These are phyloP conservation scores for Pogonus chalceus DNA, from an alignment of 1,140 invertebrate genomes.

Conservation along the genomic window DNA sequence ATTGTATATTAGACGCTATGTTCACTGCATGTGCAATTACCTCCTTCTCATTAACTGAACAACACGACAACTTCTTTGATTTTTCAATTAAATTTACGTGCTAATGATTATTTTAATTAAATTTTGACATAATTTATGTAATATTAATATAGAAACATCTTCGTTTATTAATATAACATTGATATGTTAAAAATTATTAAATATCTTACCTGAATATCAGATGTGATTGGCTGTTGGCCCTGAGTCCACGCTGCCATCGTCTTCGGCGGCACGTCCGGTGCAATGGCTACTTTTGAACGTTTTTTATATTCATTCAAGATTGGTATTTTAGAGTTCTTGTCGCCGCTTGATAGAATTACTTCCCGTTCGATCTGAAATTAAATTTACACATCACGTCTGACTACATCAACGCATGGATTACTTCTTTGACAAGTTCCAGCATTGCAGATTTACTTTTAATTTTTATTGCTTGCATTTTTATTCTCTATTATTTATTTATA, in stretches of 20 bases:
- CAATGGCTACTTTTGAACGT: slow-evolving; percentile 45
- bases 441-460: too few species aligned
- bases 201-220: background rate
- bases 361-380: slow-evolving; percentile 60
- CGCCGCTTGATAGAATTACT: slow-evolving; percentile 54
- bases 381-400: background rate
- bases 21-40: slow-evolving; percentile 6
- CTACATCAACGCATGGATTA: too few species aligned
- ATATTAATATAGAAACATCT: background rate
- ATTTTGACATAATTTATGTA: background rate
- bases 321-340: slow-evolving; percentile 65
- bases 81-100: background rate
- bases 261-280: slow-evolving; percentile 62
- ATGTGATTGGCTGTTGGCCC: slow-evolving; percentile 17
- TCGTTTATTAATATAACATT: background rate
- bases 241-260: slow-evolving; percentile 38
- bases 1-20: slow-evolving; percentile 1
- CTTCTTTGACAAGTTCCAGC: too few species aligned
- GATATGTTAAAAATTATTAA: background rate
- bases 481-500: too few species aligned
- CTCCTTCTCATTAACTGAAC: background rate
- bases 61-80: background rate
- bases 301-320: slow-evolving; percentile 62
- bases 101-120: slow-evolving; percentile 3
- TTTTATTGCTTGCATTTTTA: slow-evolving; percentile 7